These are phyloP conservation scores for Gymnocypris eckloni DNA, from an alignment of 2,797 vertebrate genomes.

Conservation along the genomic window DNA sequence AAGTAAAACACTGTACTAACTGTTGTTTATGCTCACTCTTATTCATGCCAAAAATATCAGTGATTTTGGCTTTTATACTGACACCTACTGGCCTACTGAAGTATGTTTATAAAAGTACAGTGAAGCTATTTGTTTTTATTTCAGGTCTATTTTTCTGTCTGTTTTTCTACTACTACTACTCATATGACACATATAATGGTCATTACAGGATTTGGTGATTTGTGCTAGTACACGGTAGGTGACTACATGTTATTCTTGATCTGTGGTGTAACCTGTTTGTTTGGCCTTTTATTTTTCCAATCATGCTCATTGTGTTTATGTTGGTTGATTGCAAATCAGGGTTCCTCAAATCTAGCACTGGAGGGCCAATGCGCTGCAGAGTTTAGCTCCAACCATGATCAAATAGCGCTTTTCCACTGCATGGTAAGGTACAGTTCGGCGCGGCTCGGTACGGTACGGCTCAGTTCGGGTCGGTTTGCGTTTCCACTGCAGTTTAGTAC, in stretches of 20 bases:
- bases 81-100: background rate
- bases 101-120: background rate
- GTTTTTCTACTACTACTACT: background rate
- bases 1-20: background rate
- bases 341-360: background rate
- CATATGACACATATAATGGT: background rate
- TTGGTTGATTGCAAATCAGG: background rate
- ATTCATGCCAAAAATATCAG: background rate
- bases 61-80: background rate
- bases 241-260: background rate
- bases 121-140: background rate
- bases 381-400: no score
- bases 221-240: background rate
- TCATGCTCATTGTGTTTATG: background rate
- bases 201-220: background rate
- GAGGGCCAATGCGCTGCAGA: background rate
- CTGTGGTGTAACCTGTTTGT: background rate
- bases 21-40: background rate
- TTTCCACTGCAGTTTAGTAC: no score
- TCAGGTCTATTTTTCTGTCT: background rate
- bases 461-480: no score
- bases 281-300: background rate
- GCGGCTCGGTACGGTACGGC: no score
- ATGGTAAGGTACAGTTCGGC: no score
- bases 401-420: no score